Base-by-base conservation (phyloP, 2,797 vertebrate species). In the Gephyroberyx darwinii region DNA sequence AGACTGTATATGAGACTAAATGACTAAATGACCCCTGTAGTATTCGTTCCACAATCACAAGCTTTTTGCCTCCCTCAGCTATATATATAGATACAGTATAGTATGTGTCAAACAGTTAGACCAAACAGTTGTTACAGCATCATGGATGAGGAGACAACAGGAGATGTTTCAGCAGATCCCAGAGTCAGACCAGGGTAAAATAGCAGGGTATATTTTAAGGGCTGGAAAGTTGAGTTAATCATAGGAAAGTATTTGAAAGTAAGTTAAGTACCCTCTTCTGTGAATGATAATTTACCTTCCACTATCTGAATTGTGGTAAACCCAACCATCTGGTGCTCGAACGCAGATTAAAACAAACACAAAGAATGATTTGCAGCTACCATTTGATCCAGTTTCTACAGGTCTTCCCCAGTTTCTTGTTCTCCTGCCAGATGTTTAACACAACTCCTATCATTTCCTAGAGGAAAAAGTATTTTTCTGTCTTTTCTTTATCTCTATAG, bases 311-410 rank as follows among this genome's bases (percentile, higher is more conserved):
- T 45, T 48, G 31, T 43, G 33, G 72, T 31, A 54, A 61, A 77
- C 26, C 43, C 16, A 39, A 55, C 66, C 76, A 86, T 83, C 74
- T 88, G 74, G 66, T 41, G 1, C 59, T n/a, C 56, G 26, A 77
- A 56, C 13, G 31, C 57, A 72, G 64, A 63, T 73, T 83, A 73
- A 71, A 79, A 80, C 73, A 70, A 52, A 43, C 14, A 43, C 41
- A 59, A 20, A 26, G 2, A 5, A 41, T 69, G 55, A 69, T 69
- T 59, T 69, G 45, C 55, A 5, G 76, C 82, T 77, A 74, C 70
- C 56, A 55, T 50, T 62, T 82, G 70, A 81, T 76, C 82, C 73
- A 74, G 52, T 67, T 81, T 30, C 57, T 57, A 22, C 58, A 69
- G 57, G 45, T 47, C 16, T 16, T 14, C 16, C 45, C 16, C 3